Percentiles rank a stretch among this genome's conserved stretches.
Conservation (phyloP, 2,888 invertebrate species). For the Chloroclystis v-ata region DNA sequence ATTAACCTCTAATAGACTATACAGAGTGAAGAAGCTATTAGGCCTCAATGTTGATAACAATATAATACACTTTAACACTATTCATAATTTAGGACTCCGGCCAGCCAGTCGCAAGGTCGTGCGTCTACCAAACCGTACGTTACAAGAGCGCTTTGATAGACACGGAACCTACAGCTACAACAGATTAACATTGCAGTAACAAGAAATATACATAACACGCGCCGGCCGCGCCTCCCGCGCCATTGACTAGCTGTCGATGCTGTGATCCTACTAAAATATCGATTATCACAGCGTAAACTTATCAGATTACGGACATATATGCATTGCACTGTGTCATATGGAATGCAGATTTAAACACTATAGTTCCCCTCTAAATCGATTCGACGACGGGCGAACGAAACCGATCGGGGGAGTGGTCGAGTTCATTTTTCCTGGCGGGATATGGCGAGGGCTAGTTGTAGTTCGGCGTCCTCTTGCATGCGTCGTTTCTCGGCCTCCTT, state of each 20-base stretch:
- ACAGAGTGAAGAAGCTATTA: slow-evolving; percentile 48
- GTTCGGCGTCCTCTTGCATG: slow-evolving; percentile 83
- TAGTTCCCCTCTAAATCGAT: neutral
- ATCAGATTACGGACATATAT: slow-evolving; percentile 11
- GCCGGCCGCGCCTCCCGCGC: neutral
- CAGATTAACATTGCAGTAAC: slow-evolving; percentile 22
- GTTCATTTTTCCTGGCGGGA: slow-evolving; percentile 75
- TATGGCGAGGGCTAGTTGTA: slow-evolving; percentile 84
- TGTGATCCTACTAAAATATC: slow-evolving; percentile 18
- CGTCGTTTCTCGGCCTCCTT: slow-evolving; percentile 78
- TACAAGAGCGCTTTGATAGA: neutral
- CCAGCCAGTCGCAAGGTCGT: slow-evolving; percentile 14
- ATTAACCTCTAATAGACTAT: slow-evolving; percentile 41
- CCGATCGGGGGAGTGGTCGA: slow-evolving; percentile 9
- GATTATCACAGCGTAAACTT: slow-evolving; percentile 23
- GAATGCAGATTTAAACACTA: slow-evolving; percentile 17
- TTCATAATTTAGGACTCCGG: slow-evolving; percentile 21
- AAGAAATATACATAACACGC: slow-evolving; percentile 26
- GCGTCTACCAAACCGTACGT: neutral
- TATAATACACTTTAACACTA: slow-evolving; percentile 48
- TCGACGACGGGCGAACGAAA: slow-evolving; percentile 20
- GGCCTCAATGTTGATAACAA: slow-evolving; percentile 51
- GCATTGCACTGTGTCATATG: slow-evolving; percentile 15
- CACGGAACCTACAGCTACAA: slow-evolving; percentile 1
- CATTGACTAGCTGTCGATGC: slow-evolving; percentile 4